phyloP scores from a whole-genome alignment of 2,797 vertebrate species.

The Lepilemur ruficaudatus region DNA sequence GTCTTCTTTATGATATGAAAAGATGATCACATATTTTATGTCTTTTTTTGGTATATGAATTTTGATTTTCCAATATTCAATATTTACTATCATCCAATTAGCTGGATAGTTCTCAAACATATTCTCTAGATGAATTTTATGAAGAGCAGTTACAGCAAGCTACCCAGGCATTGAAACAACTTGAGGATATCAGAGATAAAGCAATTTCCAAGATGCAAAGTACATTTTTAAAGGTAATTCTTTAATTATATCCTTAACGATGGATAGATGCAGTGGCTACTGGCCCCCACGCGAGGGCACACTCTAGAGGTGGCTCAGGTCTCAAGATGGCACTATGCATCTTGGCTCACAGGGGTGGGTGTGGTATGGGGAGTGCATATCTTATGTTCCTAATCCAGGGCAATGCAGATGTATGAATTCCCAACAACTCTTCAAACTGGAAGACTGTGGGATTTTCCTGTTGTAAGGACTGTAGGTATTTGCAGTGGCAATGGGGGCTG shows the following conservation, averaged over 20 bases:
- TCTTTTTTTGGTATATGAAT: neutral
- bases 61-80: neutral
- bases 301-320: too few species aligned
- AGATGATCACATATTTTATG: neutral
- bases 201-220: conserved; percentile 61
- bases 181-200: conserved; percentile 75
- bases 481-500: too few species aligned
- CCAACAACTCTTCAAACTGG: too few species aligned
- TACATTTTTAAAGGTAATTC: conserved; percentile 79
- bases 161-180: conserved; percentile 47
- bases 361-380: too few species aligned
- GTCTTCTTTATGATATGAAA: neutral
- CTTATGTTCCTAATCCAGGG: too few species aligned
- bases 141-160: conserved; percentile 78
- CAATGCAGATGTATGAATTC: too few species aligned
- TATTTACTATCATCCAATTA: conserved; percentile 41
- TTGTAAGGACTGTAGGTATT: too few species aligned
- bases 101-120: conserved; percentile 78
- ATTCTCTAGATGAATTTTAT: conserved; percentile 81
- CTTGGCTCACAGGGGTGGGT: too few species aligned
- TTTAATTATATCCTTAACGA: neutral
- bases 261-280: too few species aligned
- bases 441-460: too few species aligned
- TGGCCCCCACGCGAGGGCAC: too few species aligned
- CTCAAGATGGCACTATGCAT: too few species aligned